Base-by-base conservation (phyloP, 2,113 vertebrate genomes). In the Percina caprodes region DNA sequence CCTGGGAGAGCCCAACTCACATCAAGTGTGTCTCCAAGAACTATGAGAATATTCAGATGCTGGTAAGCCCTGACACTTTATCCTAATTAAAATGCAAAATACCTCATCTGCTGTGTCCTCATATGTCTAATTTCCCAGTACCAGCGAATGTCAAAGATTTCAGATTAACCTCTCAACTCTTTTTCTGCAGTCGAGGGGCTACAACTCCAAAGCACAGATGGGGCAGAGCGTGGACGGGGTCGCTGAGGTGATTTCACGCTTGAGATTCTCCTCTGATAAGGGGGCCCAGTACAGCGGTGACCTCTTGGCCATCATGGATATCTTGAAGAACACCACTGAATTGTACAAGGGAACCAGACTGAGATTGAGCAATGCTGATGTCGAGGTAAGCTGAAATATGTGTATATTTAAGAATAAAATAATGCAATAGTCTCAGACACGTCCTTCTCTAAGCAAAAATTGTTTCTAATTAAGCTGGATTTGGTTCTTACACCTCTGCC, bases 231-330 rank as follows among this genome's bases (percentile, higher is more conserved):
- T 95, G 4, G 97, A 98, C 0, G 97, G 97, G 0, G 87, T 99
- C 3, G 96, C 97, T 0, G 97, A 97, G 8, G 96, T 98, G 63
- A 96, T 99, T 85, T 96, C 97, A 72, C 97, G 96, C 14, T 95
- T 99, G 4, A 96, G 97, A 88, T 96, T 97, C 88, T 96, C 96
- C 52, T 97, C 97, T 0, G 96, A 97, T 71, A 96, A 99, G 3
- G 97, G 97, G 0, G 96, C 97, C 51, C 97, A 95, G 89, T 99
- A 99, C 95, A 99, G 98, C 0, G 98, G 98, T 1, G 98, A 99
- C 91, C 93, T 99, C 24, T 79, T 99, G 21, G 97, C 97, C 18
- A 95, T 97, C 69, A 96, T 99, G 24, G 97, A 99, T 0, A 82
- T 97, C 86, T 95, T 99, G 75, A 96, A 95, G 91, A 99, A 99